Conservation (phyloP, 2,113 vertebrate species). For the Gadus macrocephalus region DNA sequence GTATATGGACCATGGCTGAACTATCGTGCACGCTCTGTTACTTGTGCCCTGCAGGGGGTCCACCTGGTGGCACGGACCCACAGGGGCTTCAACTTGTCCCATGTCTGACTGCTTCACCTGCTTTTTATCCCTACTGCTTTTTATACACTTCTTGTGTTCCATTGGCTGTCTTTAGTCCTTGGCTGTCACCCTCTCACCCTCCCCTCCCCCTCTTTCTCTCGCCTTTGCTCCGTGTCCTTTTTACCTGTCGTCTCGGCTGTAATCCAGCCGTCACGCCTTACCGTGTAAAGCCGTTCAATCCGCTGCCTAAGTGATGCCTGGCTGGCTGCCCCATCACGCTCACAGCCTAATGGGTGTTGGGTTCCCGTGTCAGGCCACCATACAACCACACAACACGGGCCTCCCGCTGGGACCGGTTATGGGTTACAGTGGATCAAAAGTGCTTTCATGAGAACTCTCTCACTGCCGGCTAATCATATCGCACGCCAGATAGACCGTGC, state of each 20-base stretch:
- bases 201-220: background rate
- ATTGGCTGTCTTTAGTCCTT: background rate
- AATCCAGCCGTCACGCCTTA: background rate
- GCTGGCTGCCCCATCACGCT: background rate
- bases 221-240: background rate
- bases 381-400: background rate
- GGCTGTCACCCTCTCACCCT: background rate
- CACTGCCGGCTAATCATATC: background rate
- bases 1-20: too few relatives aligned
- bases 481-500: background rate
- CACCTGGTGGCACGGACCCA: too few relatives aligned
- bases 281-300: slow-evolving; percentile 28
- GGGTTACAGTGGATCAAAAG: slow-evolving; percentile 20
- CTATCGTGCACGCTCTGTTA: too few relatives aligned
- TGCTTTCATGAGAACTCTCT: background rate
- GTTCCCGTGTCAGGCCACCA: too few relatives aligned
- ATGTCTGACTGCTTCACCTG: background rate
- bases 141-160: background rate
- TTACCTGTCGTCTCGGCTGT: background rate
- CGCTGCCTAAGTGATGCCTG: slow-evolving; percentile 20
- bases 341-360: too few relatives aligned
- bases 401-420: slow-evolving; percentile 10
- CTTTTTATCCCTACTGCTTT: background rate
- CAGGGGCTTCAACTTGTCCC: background rate
- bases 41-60: too few relatives aligned